Evolutionary conservation across 2,888 invertebrate species (phyloP).

Genomic region (Drosophila neonasuta): DNA sequence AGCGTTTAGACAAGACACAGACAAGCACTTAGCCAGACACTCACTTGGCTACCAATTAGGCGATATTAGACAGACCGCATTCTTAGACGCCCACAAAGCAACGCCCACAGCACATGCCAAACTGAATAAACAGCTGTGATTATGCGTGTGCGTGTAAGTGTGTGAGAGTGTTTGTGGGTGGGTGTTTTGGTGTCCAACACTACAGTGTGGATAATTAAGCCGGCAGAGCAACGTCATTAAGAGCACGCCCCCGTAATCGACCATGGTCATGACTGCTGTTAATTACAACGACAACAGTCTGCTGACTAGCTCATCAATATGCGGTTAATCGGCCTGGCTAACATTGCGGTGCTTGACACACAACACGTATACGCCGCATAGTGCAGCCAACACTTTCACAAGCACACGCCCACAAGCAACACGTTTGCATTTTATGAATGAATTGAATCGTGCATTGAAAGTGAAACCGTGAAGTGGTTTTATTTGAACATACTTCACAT

Average conservation of each 20-base stretch:
- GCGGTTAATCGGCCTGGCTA: constrained; percentile 45
- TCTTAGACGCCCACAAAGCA: constrained; percentile 56
- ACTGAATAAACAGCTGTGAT: constrained; percentile 50
- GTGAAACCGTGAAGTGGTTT: constrained; percentile 36
- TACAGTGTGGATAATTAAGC: constrained; percentile 51
- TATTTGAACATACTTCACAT: constrained; percentile 18
- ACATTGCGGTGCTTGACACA: constrained; percentile 18
- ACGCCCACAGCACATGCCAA: constrained; percentile 32
- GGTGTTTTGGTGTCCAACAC: constrained; percentile 31
- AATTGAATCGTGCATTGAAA: constrained; percentile 35
- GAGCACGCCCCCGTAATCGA: constrained; percentile 29
- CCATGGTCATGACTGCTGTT: constrained; percentile 61
- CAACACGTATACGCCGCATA: constrained; percentile 45
- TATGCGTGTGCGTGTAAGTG: constrained; percentile 22
- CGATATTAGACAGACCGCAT: constrained; percentile 61
- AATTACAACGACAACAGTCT: constrained; percentile 49
- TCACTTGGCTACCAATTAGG: constrained; percentile 48
- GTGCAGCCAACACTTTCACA: constrained; percentile 57
- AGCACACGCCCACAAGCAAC: constrained; percentile 44
- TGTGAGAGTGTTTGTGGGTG: constrained; percentile 30
- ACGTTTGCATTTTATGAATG: constrained; percentile 40
- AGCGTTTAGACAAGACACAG: constrained; percentile 27
- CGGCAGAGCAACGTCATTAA: constrained; percentile 55
- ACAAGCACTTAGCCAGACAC: constrained; percentile 25
- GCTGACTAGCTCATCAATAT: constrained; percentile 64